Conservation (phyloP, 2,888 invertebrate genomes). For the Pseudanteris insignis region DNA sequence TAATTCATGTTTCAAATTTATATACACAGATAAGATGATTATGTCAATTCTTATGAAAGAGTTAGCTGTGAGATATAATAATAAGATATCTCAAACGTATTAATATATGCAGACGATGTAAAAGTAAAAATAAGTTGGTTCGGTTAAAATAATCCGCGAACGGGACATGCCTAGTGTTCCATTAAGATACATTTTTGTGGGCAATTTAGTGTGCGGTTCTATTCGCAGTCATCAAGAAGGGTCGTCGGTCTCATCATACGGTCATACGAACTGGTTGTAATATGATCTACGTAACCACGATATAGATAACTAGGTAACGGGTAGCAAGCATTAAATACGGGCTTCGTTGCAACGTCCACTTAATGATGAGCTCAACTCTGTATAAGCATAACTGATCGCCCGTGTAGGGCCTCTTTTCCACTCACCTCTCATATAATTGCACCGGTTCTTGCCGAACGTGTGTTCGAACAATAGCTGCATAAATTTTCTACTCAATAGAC, state of each 20-base stretch:
- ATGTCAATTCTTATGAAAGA: no score
- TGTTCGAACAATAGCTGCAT: no score
- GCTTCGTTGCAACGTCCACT: constrained; percentile 34
- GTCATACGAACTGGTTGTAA: constrained; percentile 53
- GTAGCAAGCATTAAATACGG: constrained; percentile 52
- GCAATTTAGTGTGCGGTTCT: constrained; percentile 40
- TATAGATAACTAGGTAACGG: constrained; percentile 61
- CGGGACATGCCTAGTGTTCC: constrained; percentile 23
- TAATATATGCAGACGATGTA: no score
- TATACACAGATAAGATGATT: no score
- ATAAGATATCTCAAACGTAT: no score
- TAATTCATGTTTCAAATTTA: no score
- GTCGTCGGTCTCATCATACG: constrained; percentile 41
- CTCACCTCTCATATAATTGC: constrained; percentile 25
- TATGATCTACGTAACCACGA: constrained; percentile 56
- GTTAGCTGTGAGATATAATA: no score
- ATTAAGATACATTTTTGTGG: constrained; percentile 34
- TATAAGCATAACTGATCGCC: constrained; percentile 36
- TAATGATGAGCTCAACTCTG: constrained; percentile 38
- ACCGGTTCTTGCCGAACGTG: neutral
- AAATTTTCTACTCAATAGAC: no score
- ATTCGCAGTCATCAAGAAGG: constrained; percentile 36
- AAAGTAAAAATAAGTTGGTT: constrained; percentile 9
- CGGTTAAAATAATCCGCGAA: constrained; percentile 4
- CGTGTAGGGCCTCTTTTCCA: constrained; percentile 19